Percentiles rank a stretch among this genome's conserved stretches.
Evolutionary conservation across 1,140 invertebrate species (phyloP).

Genomic region (Drosophila mojavensis): DNA sequence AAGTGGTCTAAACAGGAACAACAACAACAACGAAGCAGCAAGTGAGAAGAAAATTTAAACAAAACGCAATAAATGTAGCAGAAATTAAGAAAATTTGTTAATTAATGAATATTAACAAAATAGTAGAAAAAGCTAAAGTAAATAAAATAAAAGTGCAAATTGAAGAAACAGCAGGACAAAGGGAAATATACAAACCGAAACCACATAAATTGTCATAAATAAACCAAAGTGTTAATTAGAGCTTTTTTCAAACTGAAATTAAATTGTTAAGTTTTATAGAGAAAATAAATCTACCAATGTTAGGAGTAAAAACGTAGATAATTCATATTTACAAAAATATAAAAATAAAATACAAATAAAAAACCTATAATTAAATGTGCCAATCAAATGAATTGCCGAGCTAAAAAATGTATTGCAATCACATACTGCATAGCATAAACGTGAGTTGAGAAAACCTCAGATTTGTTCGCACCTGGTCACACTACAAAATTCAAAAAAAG

Average conservation of each 20-base stretch:
- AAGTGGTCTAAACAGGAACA: conserved; percentile 7
- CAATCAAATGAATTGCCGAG: conserved; percentile 17
- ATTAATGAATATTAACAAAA: conserved; percentile 39
- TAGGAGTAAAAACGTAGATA: neutral
- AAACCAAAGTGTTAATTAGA: conserved; percentile 42
- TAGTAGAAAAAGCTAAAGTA: conserved; percentile 19
- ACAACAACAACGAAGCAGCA: neutral
- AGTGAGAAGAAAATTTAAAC: conserved; percentile 23
- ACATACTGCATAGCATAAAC: conserved; percentile 19
- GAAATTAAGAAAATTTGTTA: conserved; percentile 20
- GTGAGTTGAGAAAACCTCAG: neutral
- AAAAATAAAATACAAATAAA: neutral
- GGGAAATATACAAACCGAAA: conserved; percentile 19
- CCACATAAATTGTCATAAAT: conserved; percentile 20
- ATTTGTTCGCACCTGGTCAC: conserved; percentile 23
- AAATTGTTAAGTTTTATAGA: conserved; percentile 11
- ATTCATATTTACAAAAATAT: neutral
- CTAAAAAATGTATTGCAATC: conserved; percentile 1
- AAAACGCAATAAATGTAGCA: conserved; percentile 10
- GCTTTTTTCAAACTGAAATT: conserved; percentile 14
- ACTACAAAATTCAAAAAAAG: conserved; percentile 5
- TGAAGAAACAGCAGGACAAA: conserved; percentile 14
- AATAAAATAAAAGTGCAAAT: conserved; percentile 41
- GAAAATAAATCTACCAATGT: neutral
- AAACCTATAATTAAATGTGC: neutral